Evolutionary conservation across 2,113 vertebrate species (phyloP).

Genomic region (Riparia riparia): DNA sequence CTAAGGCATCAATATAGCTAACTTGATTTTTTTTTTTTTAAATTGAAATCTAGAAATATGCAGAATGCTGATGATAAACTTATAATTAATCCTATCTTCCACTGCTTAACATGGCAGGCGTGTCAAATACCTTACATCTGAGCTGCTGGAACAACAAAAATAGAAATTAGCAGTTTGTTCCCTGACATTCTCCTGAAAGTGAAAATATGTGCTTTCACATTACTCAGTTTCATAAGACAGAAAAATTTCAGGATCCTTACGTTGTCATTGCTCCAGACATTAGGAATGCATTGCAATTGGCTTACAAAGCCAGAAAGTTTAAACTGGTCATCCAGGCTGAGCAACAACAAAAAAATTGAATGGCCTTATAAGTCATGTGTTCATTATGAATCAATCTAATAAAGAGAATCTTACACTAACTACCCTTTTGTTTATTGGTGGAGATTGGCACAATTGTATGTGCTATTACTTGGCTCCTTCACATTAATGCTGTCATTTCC

Average conservation of each 20-base stretch:
- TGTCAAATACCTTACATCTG: neutral
- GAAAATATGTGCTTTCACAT: neutral
- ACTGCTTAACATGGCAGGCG: neutral
- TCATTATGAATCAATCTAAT: neutral
- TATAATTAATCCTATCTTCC: neutral
- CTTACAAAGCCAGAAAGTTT: neutral
- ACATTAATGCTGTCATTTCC: neutral
- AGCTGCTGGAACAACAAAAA: neutral
- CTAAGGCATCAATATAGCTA: neutral
- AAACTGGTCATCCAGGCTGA: neutral
- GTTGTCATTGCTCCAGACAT: neutral
- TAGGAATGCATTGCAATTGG: neutral
- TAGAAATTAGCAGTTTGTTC: neutral
- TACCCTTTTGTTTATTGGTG: neutral
- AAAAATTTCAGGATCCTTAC: neutral
- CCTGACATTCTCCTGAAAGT: neutral
- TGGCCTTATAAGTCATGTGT: neutral
- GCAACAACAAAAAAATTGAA: neutral
- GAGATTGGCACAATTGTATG: neutral
- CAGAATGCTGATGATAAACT: neutral
- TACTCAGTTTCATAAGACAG: neutral
- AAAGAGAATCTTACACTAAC: neutral
- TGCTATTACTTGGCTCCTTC: neutral
- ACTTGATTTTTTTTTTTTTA: neutral
- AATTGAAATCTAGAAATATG: neutral